Percentiles rank a stretch among this genome's conserved stretches.
Evolutionary conservation across 1,140 invertebrate species (phyloP).

Genomic region (Drosophila kepulauana): DNA sequence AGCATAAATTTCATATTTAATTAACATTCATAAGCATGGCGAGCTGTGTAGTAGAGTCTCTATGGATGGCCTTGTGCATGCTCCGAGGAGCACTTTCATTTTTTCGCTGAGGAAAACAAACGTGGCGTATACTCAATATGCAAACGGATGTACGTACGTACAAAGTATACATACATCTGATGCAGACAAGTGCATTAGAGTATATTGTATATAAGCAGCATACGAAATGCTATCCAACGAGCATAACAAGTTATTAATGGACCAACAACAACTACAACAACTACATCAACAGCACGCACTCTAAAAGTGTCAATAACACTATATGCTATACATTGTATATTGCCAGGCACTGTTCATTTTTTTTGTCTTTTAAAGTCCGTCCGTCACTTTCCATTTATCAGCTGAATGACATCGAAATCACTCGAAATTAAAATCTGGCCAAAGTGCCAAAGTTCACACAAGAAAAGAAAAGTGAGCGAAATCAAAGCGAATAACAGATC

Average conservation of each 20-base stretch:
- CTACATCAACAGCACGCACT: conserved; percentile 33
- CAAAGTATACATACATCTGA: not conserved
- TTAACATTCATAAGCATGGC: conserved; percentile 41
- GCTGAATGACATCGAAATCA: conserved; percentile 34
- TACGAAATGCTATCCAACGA: conserved; percentile 41
- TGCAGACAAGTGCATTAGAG: not conserved
- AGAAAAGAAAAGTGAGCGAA: conserved; percentile 31
- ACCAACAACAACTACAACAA: conserved; percentile 4
- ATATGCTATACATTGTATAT: conserved; percentile 34
- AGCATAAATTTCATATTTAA: conserved; percentile 26
- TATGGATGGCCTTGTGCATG: conserved; percentile 53
- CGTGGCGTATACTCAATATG: conserved; percentile 49
- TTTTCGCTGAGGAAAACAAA: conserved; percentile 49
- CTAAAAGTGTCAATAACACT: conserved; percentile 40
- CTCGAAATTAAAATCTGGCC: conserved; percentile 36
- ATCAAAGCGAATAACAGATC: conserved; percentile 15
- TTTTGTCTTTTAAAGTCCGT: too few species aligned
- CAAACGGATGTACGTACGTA: conserved; percentile 43
- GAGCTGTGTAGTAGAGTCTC: not conserved
- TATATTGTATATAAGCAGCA: conserved; percentile 1
- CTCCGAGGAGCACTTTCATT: conserved; percentile 60
- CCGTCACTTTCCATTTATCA: conserved; percentile 52
- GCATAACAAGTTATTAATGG: conserved; percentile 53
- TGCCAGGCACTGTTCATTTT: not conserved
- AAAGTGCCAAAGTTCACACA: conserved; percentile 42